Evolutionary conservation across 2,113 vertebrate genomes (phyloP), one percentile per base, ranked within the genome.

Genomic region (Limnothrissa miodon): DNA sequence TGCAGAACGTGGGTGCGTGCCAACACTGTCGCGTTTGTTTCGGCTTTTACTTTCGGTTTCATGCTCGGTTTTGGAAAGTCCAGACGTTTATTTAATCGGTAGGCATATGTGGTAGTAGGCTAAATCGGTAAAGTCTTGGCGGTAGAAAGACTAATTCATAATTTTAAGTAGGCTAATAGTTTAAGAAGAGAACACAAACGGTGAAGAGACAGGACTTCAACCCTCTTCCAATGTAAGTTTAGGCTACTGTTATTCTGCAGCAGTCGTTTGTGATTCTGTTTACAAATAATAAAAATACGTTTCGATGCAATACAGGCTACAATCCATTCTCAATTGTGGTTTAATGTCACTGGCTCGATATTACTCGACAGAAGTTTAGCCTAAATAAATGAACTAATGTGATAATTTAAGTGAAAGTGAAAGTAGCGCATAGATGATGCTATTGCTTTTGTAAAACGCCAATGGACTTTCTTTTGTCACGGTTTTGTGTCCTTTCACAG

Each of bases 341-440:
- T n/a, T n/a, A n/a, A n/a, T n/a, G n/a, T n/a, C n/a, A n/a, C n/a
- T n/a, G n/a, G n/a, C n/a, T n/a, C 23, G 17, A 23, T 19, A 2
- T 42, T 42, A 42, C 42, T 42, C 42, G 42, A 6, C 42, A 42
- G 42, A 42, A 42, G 6, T 4, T 6, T 42, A 2, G 42, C 6
- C 6, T 42, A 42, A 42, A 42, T 6, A 42, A 6, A 42, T 42
- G 42, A 42, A 42, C 42, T 4, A 42, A 42, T n/a, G 42, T 42
- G 42, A 42, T 42, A 42, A n/a, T 25, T 66, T 10, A 66, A 66
- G 29, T 74, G 66, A 74, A 74, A 74, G 66, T 74, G 66, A 74
- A 74, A 74, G 66, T 74, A 33, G 17, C 36, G 25, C 13, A 13
- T 36, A 13, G 2, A 17, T 21, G 23, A 21, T 56, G 53, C 53